These are phyloP conservation scores for Halictus ligatus DNA, from an alignment of 2,888 invertebrate genomes.

Conservation along the genomic window DNA sequence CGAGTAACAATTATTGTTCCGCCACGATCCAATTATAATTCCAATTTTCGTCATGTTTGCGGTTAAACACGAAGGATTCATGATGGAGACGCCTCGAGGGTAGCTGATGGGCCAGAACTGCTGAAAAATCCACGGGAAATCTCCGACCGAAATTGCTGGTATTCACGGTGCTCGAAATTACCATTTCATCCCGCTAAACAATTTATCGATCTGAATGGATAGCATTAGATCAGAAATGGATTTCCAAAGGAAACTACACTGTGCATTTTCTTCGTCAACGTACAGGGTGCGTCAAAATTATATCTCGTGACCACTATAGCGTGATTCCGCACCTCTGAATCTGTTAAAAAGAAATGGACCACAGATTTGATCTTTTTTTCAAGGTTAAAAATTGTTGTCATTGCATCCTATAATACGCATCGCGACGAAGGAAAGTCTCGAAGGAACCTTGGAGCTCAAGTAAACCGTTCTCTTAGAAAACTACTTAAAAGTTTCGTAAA, in stretches of 20 bases:
- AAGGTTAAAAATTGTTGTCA: too few relatives aligned
- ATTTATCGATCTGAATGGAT: neutral
- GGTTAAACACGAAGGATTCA: conserved; percentile 43
- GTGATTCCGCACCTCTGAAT: too few relatives aligned
- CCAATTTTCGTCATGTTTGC: conserved; percentile 59
- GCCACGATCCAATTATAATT: conserved; percentile 67
- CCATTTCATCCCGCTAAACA: neutral
- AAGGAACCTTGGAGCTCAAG: too few relatives aligned
- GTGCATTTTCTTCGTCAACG: neutral
- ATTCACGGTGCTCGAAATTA: neutral
- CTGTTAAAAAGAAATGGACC: too few relatives aligned
- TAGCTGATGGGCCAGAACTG: neutral
- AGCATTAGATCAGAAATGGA: neutral
- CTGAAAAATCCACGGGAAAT: conserved; percentile 17
- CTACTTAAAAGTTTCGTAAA: too few relatives aligned
- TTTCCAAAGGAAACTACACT: neutral
- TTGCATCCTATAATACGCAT: too few relatives aligned
- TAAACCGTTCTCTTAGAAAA: too few relatives aligned
- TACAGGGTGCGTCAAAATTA: too few relatives aligned
- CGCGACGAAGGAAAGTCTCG: too few relatives aligned
- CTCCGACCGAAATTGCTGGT: neutral
- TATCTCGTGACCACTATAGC: too few relatives aligned
- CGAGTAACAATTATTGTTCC: conserved; percentile 49
- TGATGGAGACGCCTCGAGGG: neutral
- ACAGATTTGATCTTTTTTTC: too few relatives aligned